phyloP scores from a whole-genome alignment of 2,797 vertebrate species.

The Agapornis canus region DNA sequence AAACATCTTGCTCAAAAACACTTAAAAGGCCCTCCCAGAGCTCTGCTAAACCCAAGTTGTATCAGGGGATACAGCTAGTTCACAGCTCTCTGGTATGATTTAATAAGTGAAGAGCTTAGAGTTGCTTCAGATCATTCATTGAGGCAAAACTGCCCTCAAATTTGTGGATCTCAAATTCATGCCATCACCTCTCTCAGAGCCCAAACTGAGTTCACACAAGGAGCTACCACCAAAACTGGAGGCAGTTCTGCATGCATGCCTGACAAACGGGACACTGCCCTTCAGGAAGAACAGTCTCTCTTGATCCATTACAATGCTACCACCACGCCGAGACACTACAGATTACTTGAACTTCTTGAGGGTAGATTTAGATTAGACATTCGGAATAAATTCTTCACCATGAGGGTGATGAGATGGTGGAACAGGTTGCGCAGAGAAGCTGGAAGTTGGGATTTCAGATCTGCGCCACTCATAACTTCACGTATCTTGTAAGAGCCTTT shows the following conservation, averaged over 20 bases:
- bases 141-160: background rate
- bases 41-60: background rate
- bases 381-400: background rate
- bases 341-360: background rate
- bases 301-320: background rate
- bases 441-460: background rate
- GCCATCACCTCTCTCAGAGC: background rate
- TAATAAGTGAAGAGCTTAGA: background rate
- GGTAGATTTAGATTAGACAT: background rate
- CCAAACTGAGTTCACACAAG: background rate
- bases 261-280: rapidly evolving
- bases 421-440: background rate
- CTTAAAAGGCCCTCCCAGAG: background rate
- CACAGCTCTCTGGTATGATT: background rate
- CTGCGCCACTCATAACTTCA: background rate
- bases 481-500: background rate
- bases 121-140: background rate
- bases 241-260: rapidly evolving
- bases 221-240: background rate
- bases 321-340: rapidly evolving
- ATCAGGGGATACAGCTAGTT: background rate
- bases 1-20: background rate
- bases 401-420: background rate
- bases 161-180: background rate
- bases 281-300: background rate